Conservation (phyloP, 2,888 invertebrate genomes). For the Amphipyra tragopoginis region DNA sequence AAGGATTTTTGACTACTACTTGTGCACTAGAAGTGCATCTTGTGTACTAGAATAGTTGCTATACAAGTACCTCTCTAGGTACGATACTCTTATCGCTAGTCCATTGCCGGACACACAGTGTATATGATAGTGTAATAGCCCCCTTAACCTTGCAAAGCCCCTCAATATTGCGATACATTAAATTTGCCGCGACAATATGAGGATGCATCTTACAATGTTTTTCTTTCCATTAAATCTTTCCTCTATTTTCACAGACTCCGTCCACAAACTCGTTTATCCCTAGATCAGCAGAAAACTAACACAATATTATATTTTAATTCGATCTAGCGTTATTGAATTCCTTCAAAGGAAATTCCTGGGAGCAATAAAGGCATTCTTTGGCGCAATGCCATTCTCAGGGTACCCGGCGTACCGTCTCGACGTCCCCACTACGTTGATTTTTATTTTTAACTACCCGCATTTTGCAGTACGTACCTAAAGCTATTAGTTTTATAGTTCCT, state of each 20-base stretch:
- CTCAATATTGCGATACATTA: no score
- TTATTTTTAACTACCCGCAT: slow-evolving; percentile 58
- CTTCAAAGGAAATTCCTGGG: slow-evolving; percentile 66
- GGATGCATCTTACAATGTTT: neutral
- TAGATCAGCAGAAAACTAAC: slow-evolving; percentile 48
- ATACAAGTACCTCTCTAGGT: no score
- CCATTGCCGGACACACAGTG: no score
- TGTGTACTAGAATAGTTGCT: no score
- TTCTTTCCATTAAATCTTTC: neutral
- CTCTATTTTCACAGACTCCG: neutral
- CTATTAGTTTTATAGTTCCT: slow-evolving; percentile 27
- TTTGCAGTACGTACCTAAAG: slow-evolving; percentile 34
- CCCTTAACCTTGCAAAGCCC: no score
- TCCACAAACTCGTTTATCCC: neutral
- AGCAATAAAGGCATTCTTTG: slow-evolving; percentile 85
- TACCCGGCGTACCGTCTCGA: slow-evolving; percentile 47
- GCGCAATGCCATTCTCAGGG: slow-evolving; percentile 72
- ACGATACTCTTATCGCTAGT: no score
- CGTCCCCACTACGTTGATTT: slow-evolving; percentile 44
- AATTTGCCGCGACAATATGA: no score
- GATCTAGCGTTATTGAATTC: slow-evolving; percentile 81
- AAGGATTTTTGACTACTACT: no score
- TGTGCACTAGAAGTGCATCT: no score
- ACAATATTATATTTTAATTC: slow-evolving; percentile 72
- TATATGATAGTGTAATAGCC: no score